Evolutionary conservation across 1,140 invertebrate genomes (phyloP), one percentile per base, ranked within the genome.

Genomic region (Drosophila sp.): DNA sequence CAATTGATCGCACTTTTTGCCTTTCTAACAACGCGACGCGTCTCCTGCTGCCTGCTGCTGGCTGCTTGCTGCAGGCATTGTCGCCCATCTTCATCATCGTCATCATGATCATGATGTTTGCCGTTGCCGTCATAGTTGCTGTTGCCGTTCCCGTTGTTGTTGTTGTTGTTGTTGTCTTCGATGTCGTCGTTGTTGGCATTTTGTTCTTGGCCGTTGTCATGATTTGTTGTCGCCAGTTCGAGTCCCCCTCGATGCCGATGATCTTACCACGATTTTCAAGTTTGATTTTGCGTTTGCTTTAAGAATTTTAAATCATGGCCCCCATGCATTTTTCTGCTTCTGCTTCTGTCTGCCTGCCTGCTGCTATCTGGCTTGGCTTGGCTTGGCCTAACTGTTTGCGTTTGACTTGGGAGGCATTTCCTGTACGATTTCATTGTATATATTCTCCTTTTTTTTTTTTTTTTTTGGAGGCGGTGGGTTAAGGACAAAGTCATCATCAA

Each of bases 1-100:
- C 80, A 89, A 89, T 84, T 63, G 84, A 89, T 87, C 84, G 83
- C 83, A 87, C 83, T 87, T 89, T 87, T 87, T 87, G 84, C 72
- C 83, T 87, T 87, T 87, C 84, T 89, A 87, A 87, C 84, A 54
- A 76, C 72, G 76, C 58, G 57, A 66, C 63, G 63, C 41, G 56
- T 57, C 50, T 41, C 41, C 56, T 76, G 65, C 23, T 50, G 58
- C 66, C 61, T 56, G 40, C 41, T 50, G 61, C 35, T n/a, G 11
- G 61, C 35, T n/a, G 11, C 55, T 54, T 38, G 50, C 68, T 68
- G 79, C 50, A 72, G 76, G 79, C 83, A 64, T 71, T 89, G 84
- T 87, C 84, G 84, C 84, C 84, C 80, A 87, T 80, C 84, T 89
- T 87, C 84, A 87, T 89, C 76, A 87, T 87, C 67, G 76, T 77